Base-by-base conservation (phyloP, 2,888 invertebrate genomes). In the Lasioglossum lativentre region DNA sequence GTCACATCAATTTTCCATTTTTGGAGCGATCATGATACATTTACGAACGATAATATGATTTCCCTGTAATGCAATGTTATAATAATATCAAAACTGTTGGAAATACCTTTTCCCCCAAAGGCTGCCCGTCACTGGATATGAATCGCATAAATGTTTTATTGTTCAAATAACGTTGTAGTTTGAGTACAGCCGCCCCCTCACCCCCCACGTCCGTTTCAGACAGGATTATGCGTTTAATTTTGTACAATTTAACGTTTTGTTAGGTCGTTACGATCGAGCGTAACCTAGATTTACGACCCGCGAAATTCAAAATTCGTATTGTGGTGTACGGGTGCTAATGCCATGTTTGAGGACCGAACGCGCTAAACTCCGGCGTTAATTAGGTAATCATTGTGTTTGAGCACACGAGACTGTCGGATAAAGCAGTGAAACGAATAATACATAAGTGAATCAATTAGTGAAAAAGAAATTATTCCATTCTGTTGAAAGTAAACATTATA, bases 361-460 rank as follows among this genome's bases (percentile, higher is more conserved):
- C 70, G 74, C 45, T 45, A 56, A 56, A 56, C 59, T 81, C 47
- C 63, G 4, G 66, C 66, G 34, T 66, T 80, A 89, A 85, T 87
- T 82, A 86, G 70, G 81, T 71, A 56, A 79, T 76, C 76, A 76
- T 72, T 82, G 63, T 66, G n/a, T 74, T 71, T 34, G 63, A 34
- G 45, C 45, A 16, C 10, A 19, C 23, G 40, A 4, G 52, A 23
- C 23, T 34, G 30, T 63, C 19, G 19, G 63, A 5, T 16, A 8
- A 34, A 66, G 19, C 66, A 66, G 34, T 10, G 30, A 34, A 34
- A 34, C 34, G 34, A 34, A 19, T 34, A 34, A 34, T 19, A 27
- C 63, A 30, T 30, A 66, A 34, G 16, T 14, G 0, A 59, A 27
- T 59, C 12, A 4, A n/a, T n/a, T 12, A n/a, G 56, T 12, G 4